phyloP scores from a whole-genome alignment of 2,888 invertebrate species.

The Theretra japonica region DNA sequence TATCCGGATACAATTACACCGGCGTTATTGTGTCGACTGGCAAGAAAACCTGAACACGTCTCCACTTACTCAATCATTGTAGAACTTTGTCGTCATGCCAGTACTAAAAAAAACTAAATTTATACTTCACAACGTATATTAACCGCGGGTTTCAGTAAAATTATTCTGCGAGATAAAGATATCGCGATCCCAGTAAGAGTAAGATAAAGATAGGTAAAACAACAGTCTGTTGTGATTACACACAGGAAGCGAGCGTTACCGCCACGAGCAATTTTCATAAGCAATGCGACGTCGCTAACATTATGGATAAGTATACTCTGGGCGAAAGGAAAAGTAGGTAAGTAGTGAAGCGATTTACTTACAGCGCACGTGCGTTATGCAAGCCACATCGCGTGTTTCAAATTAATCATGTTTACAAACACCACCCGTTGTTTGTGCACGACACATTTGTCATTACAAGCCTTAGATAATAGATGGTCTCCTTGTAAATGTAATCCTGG shows the following conservation, averaged over 20 bases:
- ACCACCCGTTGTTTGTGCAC: neutral
- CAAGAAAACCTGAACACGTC: too few relatives aligned
- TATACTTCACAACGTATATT: too few relatives aligned
- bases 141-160: too few relatives aligned
- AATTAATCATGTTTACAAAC: constrained; percentile 31
- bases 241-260: neutral
- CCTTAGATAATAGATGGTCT: neutral
- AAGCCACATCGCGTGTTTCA: constrained; percentile 33
- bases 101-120: too few relatives aligned
- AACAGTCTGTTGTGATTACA: neutral
- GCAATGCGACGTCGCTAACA: neutral
- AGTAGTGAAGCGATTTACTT: constrained; percentile 35
- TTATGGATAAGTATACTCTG: constrained; percentile 39
- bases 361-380: constrained; percentile 36
- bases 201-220: neutral
- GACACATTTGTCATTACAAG: neutral
- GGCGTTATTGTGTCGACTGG: too few relatives aligned
- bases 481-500: too few relatives aligned
- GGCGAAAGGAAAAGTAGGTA: constrained; percentile 42
- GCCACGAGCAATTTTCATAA: neutral
- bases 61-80: too few relatives aligned
- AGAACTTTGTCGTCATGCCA: too few relatives aligned
- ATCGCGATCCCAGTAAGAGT: neutral
- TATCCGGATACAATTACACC: too few relatives aligned
- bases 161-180: too few relatives aligned